Percentiles rank a stretch among this genome's conserved stretches.
phyloP scores from a whole-genome alignment of 2,888 invertebrate species.

The Sinopyrophorus schimmeli region DNA sequence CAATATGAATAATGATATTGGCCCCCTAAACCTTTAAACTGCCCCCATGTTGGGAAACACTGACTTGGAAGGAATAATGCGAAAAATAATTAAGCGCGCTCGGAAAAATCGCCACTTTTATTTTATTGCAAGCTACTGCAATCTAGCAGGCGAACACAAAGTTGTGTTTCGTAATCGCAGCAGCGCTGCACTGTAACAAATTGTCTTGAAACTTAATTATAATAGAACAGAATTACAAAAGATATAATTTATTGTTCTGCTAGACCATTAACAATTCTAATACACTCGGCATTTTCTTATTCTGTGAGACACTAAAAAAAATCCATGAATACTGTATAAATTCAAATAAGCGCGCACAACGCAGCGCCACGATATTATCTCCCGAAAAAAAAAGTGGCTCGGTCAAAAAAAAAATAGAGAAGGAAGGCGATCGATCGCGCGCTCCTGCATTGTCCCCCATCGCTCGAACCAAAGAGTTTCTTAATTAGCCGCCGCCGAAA shows the following conservation, averaged over 20 bases:
- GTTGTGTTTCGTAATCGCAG: slow-evolving; percentile 30
- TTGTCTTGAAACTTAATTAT: slow-evolving; percentile 35
- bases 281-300: slow-evolving; percentile 26
- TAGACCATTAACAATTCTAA: slow-evolving; percentile 38
- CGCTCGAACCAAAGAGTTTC: slow-evolving; percentile 33
- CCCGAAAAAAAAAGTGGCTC: slow-evolving; percentile 32
- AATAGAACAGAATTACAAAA: slow-evolving; percentile 37
- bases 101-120: slow-evolving; percentile 1
- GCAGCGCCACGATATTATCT: slow-evolving; percentile 31
- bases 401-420: too few species aligned
- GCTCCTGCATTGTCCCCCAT: slow-evolving; percentile 36
- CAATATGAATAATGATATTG: too few species aligned
- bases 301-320: slow-evolving; percentile 32
- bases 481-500: slow-evolving; percentile 34
- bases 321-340: slow-evolving; percentile 37
- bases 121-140: slow-evolving; percentile 20
- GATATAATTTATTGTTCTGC: slow-evolving; percentile 37
- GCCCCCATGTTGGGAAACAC: too few species aligned
- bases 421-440: slow-evolving; percentile 35
- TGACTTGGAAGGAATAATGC: too few species aligned
- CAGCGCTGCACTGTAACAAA: slow-evolving; percentile 33
- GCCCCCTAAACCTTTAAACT: too few species aligned
- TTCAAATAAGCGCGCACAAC: slow-evolving; percentile 37
- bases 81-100: too few species aligned
- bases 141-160: slow-evolving; percentile 11